Evolutionary conservation across 2,888 invertebrate genomes (phyloP), one percentile per base, ranked within the genome.

Genomic region (Atherix ibis): DNA sequence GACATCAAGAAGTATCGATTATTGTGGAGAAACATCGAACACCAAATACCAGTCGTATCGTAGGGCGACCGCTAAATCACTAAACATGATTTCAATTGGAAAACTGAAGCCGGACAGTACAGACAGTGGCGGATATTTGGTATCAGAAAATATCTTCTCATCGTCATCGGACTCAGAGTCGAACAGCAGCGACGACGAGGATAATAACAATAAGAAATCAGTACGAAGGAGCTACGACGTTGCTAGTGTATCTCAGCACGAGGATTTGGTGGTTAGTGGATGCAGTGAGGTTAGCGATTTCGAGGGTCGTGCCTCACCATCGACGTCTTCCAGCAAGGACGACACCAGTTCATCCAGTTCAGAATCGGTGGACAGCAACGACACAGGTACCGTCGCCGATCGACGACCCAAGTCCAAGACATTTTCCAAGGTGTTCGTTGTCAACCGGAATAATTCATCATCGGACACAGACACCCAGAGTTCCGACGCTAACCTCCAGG

Each of bases 361-460:
- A 4, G 53, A 50, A 6, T 56, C 56, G 18, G 56, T 57, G 3
- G 67, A 68, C 43, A 65, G 62, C 13, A 65, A 67, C 45, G 68
- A 67, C 43, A 66, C 65, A 0, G 75, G 73, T 10, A 66, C 51
- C 43, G 71, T 53, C 49, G 72, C 54, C 50, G 73, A 53, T 61
- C 65, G 49, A 1, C 62, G 65, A 32, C 58, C 64, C 9, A 66
- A 65, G 42, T 48, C 58, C 8, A 64, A 64, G 33, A 55, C 62
- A 25, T 78, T 77, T 49, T 73, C 73, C 22, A 67, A 74, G 35
- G 73, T 77, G 13, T 76, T 76, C 50, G 70, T 76, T 2, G 75
- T 77, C 14, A 77, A 77, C 48, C 72, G 71, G 5, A 48, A 49
- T 35, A 46, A 28, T 34, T 71, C 71, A 5, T 71, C 72, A 3